Conservation (phyloP, 2,888 invertebrate genomes). For the Lasioglossum villosulum region DNA sequence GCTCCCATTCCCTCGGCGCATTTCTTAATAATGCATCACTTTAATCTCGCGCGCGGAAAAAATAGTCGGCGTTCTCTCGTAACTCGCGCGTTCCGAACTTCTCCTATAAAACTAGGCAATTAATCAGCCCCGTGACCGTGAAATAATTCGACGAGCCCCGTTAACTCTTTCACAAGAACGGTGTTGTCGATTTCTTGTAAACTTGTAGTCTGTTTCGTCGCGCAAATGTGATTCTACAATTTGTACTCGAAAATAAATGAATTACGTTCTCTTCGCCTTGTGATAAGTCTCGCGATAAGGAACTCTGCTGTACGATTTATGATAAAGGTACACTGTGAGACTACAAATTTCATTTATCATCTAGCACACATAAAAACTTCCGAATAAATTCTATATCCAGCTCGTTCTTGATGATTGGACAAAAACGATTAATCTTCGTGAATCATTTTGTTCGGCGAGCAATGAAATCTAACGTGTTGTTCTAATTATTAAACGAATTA, state of each 20-base stretch:
- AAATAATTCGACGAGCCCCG: slow-evolving; percentile 55
- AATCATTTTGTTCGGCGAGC: too few species aligned
- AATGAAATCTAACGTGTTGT: neutral
- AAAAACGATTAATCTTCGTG: neutral
- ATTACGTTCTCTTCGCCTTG: neutral
- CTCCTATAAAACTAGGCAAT: slow-evolving; percentile 51
- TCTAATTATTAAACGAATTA: neutral
- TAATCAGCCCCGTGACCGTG: slow-evolving; percentile 56
- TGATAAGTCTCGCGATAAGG: neutral
- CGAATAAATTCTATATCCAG: neutral
- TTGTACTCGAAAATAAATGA: neutral
- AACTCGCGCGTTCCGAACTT: slow-evolving; percentile 61
- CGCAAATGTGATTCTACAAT: neutral
- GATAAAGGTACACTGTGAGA: neutral
- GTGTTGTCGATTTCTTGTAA: neutral
- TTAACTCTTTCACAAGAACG: neutral
- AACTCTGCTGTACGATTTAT: neutral
- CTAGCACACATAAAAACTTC: neutral
- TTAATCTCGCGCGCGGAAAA: slow-evolving; percentile 66
- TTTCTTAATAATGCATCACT: slow-evolving; percentile 74
- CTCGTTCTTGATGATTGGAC: neutral
- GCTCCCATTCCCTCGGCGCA: slow-evolving; percentile 59
- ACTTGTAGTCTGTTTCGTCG: neutral
- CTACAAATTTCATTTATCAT: neutral
- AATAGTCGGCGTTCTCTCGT: slow-evolving; percentile 34